Evolutionary conservation across 2,797 vertebrate genomes (phyloP), one percentile per base, ranked within the genome.

Genomic region (Apodemus agrarius): DNA sequence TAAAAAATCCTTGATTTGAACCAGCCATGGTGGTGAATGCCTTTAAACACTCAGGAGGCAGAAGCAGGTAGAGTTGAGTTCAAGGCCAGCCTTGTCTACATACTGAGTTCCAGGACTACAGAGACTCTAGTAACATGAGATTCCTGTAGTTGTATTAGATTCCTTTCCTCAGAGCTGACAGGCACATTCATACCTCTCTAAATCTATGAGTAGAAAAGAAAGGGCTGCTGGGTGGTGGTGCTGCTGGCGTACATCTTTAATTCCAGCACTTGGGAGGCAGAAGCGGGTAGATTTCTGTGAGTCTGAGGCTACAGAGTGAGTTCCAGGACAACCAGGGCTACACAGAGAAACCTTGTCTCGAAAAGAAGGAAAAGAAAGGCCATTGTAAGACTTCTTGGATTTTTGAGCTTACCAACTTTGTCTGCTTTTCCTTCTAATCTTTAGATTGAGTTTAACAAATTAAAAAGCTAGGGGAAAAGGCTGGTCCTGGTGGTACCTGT

Each of bases 1-100:
- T 59, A 86, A 95, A 95, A 95, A 91, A 84, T 52, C 24, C 40
- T 31, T 89, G 83, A 76, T 87, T 91, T 96, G 91, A 91, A 40
- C 63, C 43, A 52, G 83, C 26, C 16, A 65, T 34, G 59, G 37
- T 83, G 81, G 19, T n/a, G 34, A 16, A 78, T 78, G 29, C 46
- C 43, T 49, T 78, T 49, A 76, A 46, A 26, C 29, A 49, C 34
- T 80, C 31, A 54, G 26, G 31, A 85, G 12, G 83, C 31, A 86
- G 63, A 86, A 65, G 29, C 6, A n/a, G 43, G 11, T 63, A 37
- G 57, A 19, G 61, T 57, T 81, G 40, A 84, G 40, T 84, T 46
- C 10, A 14, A 65, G 40, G 16, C 40, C 37, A 63, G 40, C 59
- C 29, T 63, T 61, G 8, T 19, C 14, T 43, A 46, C 29, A 37